Percentiles rank a stretch among this genome's conserved stretches.
Conservation (phyloP, 30 jellyfish, hydroid and myxozoan genomes). For the Cassiopea andromeda region DNA sequence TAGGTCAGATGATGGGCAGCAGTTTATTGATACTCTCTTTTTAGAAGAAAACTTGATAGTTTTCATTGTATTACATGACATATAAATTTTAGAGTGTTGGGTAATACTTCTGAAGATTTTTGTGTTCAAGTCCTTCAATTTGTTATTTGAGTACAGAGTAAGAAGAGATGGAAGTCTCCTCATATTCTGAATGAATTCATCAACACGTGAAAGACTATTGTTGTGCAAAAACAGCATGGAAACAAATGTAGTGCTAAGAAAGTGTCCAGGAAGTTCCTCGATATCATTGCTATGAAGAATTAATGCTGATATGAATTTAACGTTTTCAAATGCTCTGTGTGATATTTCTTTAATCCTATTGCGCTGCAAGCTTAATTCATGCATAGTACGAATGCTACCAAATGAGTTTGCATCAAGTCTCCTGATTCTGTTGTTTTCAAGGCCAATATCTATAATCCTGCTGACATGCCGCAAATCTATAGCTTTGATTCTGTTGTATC, state of each 20-base stretch:
- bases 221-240: slow-evolving; percentile 1
- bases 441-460: background rate
- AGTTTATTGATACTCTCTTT: slow-evolving; percentile 18
- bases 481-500: background rate
- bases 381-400: background rate
- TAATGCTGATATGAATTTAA: background rate
- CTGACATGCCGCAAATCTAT: background rate
- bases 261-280: slow-evolving; percentile 24
- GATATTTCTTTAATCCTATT: slow-evolving; percentile 24
- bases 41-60: background rate
- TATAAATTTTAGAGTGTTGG: slow-evolving; percentile 4
- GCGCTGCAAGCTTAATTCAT: background rate
- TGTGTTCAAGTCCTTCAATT: slow-evolving; percentile 5
- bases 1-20: slow-evolving; percentile 31
- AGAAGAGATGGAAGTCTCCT: background rate
- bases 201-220: slow-evolving; percentile 9
- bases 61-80: slow-evolving; percentile 26
- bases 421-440: background rate
- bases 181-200: slow-evolving; percentile 29
- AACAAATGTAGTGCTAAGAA: background rate
- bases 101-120: slow-evolving; percentile 4
- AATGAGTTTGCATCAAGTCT: slow-evolving; percentile 21
- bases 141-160: slow-evolving; percentile 16
- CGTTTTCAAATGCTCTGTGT: slow-evolving; percentile 16
- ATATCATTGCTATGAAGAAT: slow-evolving; percentile 26